These are phyloP conservation scores for Ectobius pallidus DNA, from an alignment of 2,888 invertebrate species.

Conservation along the genomic window DNA sequence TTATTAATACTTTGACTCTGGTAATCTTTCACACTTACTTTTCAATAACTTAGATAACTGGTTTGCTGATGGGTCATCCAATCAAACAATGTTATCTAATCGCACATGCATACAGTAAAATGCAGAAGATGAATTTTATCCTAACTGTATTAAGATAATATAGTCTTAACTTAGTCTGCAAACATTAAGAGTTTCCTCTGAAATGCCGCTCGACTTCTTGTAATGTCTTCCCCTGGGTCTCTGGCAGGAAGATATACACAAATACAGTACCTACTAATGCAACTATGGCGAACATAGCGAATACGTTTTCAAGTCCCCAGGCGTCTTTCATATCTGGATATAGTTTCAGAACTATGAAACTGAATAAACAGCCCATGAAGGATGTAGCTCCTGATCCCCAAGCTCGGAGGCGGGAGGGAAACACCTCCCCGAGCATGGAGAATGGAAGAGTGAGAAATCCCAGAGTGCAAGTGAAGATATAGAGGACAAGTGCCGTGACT, in stretches of 20 bases:
- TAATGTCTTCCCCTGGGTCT: constrained; percentile 62
- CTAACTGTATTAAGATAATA: no score
- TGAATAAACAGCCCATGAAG: constrained; percentile 59
- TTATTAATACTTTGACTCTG: no score
- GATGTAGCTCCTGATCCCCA: constrained; percentile 57
- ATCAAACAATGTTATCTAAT: no score
- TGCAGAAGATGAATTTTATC: no score
- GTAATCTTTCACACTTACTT: no score
- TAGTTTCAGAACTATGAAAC: constrained; percentile 60
- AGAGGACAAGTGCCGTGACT: constrained; percentile 55
- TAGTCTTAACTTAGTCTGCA: no score
- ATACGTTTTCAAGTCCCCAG: constrained; percentile 58
- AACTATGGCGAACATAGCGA: constrained; percentile 58
- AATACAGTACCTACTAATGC: constrained; percentile 60
- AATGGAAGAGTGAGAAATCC: constrained; percentile 64
- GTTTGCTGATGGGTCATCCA: no score
- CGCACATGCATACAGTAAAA: no score
- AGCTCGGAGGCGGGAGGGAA: constrained; percentile 60
- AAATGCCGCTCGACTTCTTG: constrained; percentile 55
- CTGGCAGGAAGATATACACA: constrained; percentile 57
- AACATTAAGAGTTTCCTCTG: no score
- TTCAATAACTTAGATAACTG: no score
- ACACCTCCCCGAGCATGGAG: constrained; percentile 63
- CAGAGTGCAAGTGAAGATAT: constrained; percentile 60
- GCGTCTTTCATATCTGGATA: constrained; percentile 56